Base-by-base conservation (phyloP, 35 echinoderm and acorn worm genomes). In the Holothuria glaberrima region DNA sequence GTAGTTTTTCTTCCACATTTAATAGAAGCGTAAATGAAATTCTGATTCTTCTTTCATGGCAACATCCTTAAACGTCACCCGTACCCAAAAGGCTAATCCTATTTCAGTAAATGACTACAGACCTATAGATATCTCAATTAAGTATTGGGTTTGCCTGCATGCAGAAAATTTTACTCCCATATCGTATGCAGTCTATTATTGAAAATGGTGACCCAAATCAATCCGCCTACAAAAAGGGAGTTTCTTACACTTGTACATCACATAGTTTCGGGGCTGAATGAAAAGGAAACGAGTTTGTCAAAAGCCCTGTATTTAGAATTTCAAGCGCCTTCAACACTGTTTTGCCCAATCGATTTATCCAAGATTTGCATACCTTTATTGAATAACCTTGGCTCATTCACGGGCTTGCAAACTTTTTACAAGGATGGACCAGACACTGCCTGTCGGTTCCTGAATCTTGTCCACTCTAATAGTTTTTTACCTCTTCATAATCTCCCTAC, bases 91-190 rank as follows among this genome's bases (percentile, higher is more conserved):
- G 20, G 19, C 17, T 41, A 30, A 41, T 30, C 71, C 71, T 21
- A 33, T 30, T 19, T 75, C 71, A 21, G 25, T 75, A 30, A 19
- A 33, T 41, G 71, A 33, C 26, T 30, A 41, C 7, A 41, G 36
- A 41, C 36, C 36, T 0, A 75, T 9, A 12, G 31, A 78, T 44
- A 78, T 78, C 45, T 78, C 74, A 46, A n/a, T n/a, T n/a, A n/a
- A 78, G 74, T 78, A 78, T 78, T 44, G 31, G 33, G 31, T 78
- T 78, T 41, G 44, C 12, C 29, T 46, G 33, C 44, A 78, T 78
- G 74, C 74, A 78, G 74, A 78, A 44, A 78, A 38, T 78, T 48
- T 32, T 54, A 25, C 9, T 69, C 66, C 12, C n/a, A 24, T 69
- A 69, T 69, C 22, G 44, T 45, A 46, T 78, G 38, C 33, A 78